Percentiles rank a stretch among this genome's conserved stretches.
Evolutionary conservation across 2,888 invertebrate species (phyloP).

Genomic region (Neoscelio sp.): DNA sequence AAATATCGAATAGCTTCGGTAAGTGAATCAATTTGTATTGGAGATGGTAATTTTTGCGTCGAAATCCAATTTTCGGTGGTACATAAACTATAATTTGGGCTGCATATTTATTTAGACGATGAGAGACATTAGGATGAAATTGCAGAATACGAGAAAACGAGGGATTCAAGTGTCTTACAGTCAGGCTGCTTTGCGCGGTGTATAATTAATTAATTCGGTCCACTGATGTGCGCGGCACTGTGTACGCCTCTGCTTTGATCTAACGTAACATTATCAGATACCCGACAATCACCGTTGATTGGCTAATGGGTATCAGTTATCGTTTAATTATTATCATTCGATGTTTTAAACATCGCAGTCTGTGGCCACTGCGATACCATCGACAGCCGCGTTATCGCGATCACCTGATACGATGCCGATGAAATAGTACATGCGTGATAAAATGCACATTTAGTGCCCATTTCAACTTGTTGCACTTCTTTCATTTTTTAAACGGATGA

Average conservation of each 20-base stretch:
- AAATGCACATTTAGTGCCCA: constrained; percentile 18
- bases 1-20: constrained; percentile 1
- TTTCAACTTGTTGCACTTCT: constrained; percentile 52
- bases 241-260: constrained; percentile 58
- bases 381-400: constrained; percentile 31
- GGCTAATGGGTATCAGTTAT: constrained; percentile 60
- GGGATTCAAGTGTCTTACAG: constrained; percentile 41
- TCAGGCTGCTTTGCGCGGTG: constrained; percentile 19
- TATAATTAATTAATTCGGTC: constrained; percentile 60
- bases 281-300: constrained; percentile 52
- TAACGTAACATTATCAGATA: constrained; percentile 51
- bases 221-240: neutral
- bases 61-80: constrained; percentile 24
- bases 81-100: constrained; percentile 19
- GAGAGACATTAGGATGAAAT: constrained; percentile 42
- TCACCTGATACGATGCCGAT: constrained; percentile 16
- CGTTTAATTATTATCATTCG: constrained; percentile 53
- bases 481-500: constrained; percentile 27
- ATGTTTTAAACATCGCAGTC: constrained; percentile 51
- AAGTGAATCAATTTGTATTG: constrained; percentile 41
- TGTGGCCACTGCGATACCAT: constrained; percentile 22
- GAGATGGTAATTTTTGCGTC: constrained; percentile 23
- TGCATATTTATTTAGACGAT: constrained; percentile 34
- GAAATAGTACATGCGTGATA: constrained; percentile 22
- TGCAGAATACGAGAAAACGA: constrained; percentile 43